Evolutionary conservation across 2,797 vertebrate species (phyloP).

Genomic region (Synanceia verrucosa): DNA sequence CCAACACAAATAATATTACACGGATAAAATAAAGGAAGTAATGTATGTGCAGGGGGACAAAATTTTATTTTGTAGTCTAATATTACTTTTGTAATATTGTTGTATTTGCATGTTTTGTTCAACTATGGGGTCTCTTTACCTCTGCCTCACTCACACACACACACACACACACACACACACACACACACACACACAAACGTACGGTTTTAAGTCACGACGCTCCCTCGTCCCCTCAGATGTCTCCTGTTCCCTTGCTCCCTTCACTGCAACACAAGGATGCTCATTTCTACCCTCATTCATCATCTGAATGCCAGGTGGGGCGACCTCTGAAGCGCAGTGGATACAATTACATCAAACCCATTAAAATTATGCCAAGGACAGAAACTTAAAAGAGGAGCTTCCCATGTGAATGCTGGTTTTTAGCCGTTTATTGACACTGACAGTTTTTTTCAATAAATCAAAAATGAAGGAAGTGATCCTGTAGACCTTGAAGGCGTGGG

Average conservation of each 20-base stretch:
- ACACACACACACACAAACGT: not conserved
- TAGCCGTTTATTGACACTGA: not conserved
- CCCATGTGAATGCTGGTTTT: constrained; percentile 1
- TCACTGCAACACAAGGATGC: constrained; percentile 38
- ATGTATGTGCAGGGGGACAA: constrained; percentile 3
- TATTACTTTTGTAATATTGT: constrained; percentile 32
- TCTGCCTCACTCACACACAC: not conserved
- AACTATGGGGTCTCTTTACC: constrained; percentile 3
- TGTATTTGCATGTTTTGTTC: not conserved
- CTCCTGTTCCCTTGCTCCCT: constrained; percentile 29
- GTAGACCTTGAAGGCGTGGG: not conserved
- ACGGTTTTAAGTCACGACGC: not conserved
- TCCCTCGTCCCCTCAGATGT: constrained; percentile 22
- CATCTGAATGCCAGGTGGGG: constrained; percentile 50
- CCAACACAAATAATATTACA: constrained; percentile 3
- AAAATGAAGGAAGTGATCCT: not conserved
- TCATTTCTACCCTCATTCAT: constrained; percentile 53
- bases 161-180: not conserved
- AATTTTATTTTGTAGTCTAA: constrained; percentile 3
- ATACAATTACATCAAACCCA: constrained; percentile 58
- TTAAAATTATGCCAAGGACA: constrained; percentile 40
- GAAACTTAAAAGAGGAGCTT: not conserved
- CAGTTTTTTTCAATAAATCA: not conserved
- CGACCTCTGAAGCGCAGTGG: constrained; percentile 35
- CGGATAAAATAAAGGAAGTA: constrained; percentile 21